These are phyloP conservation scores for Danionella cerebrum DNA, from an alignment of 2,113 vertebrate genomes.

Conservation along the genomic window DNA sequence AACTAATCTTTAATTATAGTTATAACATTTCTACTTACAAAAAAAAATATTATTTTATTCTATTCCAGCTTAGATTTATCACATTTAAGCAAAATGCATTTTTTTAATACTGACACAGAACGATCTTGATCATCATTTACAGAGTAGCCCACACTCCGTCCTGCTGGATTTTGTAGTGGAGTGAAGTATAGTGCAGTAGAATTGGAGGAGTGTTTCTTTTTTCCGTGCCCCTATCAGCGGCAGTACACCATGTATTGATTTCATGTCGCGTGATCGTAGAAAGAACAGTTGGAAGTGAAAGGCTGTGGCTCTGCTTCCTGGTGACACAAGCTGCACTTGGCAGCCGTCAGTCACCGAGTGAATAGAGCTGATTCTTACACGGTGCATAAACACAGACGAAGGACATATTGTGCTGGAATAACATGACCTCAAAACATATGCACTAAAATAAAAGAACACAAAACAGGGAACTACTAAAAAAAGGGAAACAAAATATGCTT, in stretches of 20 bases:
- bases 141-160: conserved; percentile 4
- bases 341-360: conserved; percentile 5
- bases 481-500: too few species aligned
- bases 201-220: conserved; percentile 50
- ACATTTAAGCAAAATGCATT: not conserved
- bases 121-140: not conserved
- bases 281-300: conserved; percentile 56
- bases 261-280: conserved; percentile 52
- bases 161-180: conserved; percentile 12
- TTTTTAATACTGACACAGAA: not conserved
- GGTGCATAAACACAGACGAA: not conserved
- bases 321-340: conserved; percentile 33
- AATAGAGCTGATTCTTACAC: not conserved
- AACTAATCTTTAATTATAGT: too few species aligned
- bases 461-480: too few species aligned
- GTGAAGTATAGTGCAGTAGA: conserved; percentile 44
- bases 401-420: not conserved
- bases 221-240: conserved; percentile 56
- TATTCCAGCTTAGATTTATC: not conserved
- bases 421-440: too few species aligned
- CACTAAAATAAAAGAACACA: too few species aligned
- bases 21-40: too few species aligned
- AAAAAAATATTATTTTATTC: too few species aligned
- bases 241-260: conserved; percentile 65
- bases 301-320: conserved; percentile 49